phyloP scores from a whole-genome alignment of 2,113 vertebrate species.

The Notechis scutatus region DNA sequence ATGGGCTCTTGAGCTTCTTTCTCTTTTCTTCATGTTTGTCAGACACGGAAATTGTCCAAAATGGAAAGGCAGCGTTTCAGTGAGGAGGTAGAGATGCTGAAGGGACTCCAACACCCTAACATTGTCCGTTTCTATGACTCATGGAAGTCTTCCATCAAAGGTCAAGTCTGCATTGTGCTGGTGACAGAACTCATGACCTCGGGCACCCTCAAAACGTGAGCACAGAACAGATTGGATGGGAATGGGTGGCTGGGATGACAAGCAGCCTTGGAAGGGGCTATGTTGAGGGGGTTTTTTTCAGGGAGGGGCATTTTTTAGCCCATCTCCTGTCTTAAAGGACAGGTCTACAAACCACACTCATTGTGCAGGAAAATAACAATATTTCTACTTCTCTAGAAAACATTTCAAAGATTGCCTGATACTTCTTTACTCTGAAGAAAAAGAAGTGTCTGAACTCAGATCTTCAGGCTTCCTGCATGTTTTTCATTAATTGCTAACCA shows the following conservation, averaged over 20 bases:
- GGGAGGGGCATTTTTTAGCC: not conserved
- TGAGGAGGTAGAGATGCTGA: conserved; percentile 95
- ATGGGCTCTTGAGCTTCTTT: not conserved
- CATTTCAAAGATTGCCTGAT: not conserved
- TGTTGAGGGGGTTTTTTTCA: not conserved
- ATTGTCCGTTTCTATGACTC: conserved; percentile 96
- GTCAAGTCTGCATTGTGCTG: conserved; percentile 87
- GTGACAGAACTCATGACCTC: conserved; percentile 97
- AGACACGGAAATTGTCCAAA: conserved; percentile 85
- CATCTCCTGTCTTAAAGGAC: not conserved
- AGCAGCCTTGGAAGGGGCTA: not conserved
- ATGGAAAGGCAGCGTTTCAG: conserved; percentile 85
- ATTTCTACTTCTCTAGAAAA: not conserved
- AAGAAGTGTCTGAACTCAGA: not conserved
- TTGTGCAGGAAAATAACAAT: not conserved
- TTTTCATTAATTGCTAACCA: not conserved
- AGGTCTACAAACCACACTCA: not conserved
- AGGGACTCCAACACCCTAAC: conserved; percentile 93
- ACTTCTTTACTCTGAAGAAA: not conserved
- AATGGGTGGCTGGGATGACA: not conserved
- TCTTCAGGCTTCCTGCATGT: not conserved
- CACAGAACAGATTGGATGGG: not conserved
- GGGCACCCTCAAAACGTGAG: conserved; percentile 94
- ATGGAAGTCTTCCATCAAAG: conserved; percentile 85
- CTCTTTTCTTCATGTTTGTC: not conserved